Conservation (phyloP, 2,113 vertebrate genomes). For the Hyla sarda region DNA sequence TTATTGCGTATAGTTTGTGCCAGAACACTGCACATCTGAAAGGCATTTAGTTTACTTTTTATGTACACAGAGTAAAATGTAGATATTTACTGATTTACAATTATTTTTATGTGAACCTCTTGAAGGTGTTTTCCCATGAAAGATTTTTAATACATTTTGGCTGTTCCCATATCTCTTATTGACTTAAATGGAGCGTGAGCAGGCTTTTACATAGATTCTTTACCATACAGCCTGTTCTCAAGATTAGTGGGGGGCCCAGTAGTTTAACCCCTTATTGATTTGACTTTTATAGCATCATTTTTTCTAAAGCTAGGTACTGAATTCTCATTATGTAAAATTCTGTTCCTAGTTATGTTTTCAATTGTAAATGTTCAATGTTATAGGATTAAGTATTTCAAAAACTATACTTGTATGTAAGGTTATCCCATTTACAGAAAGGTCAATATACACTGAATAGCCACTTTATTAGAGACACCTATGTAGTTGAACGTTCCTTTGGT, state of each 20-base stretch:
- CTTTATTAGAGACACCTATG: too few species aligned
- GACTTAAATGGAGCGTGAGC: neutral
- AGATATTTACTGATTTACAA: neutral
- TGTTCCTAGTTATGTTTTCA: neutral
- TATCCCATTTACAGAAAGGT: neutral
- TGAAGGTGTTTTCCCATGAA: neutral
- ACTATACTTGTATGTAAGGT: neutral
- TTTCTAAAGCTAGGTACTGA: too few species aligned
- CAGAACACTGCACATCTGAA: slow-evolving; percentile 17
- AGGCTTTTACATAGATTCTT: neutral
- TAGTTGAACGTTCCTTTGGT: too few species aligned
- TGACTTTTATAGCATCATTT: neutral
- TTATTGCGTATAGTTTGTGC: slow-evolving; percentile 2
- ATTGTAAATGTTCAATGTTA: neutral
- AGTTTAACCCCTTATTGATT: neutral
- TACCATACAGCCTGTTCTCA: neutral
- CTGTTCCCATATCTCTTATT: neutral
- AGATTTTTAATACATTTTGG: too few species aligned
- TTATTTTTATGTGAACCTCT: neutral
- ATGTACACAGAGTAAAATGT: neutral
- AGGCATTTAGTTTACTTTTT: neutral
- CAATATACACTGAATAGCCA: too few species aligned
- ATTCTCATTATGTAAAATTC: too few species aligned
- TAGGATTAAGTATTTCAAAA: neutral
- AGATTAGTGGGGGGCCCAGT: neutral